Base-by-base conservation (phyloP, 1,140 invertebrate species). In the Zaprionus kolodkinae region DNA sequence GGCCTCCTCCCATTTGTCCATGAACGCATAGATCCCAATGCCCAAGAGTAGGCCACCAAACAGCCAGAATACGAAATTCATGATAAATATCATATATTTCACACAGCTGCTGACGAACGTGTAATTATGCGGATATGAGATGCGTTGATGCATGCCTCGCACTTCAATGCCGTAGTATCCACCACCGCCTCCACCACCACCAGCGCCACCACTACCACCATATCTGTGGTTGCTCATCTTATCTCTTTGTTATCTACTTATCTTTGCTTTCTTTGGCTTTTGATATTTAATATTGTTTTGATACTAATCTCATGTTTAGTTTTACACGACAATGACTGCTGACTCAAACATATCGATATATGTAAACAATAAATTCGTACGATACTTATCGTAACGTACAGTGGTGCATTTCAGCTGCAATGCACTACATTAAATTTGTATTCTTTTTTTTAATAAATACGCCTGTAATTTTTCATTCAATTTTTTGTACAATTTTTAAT, bases 51-150 rank as follows among this genome's bases (percentile, higher is more conserved):
- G 92, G 52, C 96, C 96, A 60, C 97, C 72, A 40, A 97, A 95
- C 25, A 98, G 93, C 97, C 97, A 98, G 93, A 98, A 98, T 76
- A 97, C 94, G 92, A 98, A 97, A 93, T 98, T 98, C 70, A 98
- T 94, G 91, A 97, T 94, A 93, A 98, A 98, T 93, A 98, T 97
- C 94, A 97, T 96, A 92, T 98, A 98, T 93, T 98, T 98, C 9
- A 97, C 96, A 92, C 96, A 97, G 17, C 96, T 96, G 92, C 96
- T 97, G 36, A 85, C 83, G 52, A 81, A 90, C 21, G 94, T 94
- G 79, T 94, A 94, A 78, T 94, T 94, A 55, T 94, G 91, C 30
- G 94, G 90, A 57, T 74, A 70, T 4, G 59, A 40, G 11, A 82
- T 50, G 13, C 66, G 66, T 11, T 70, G 72, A 88, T 94, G 93